A percentile compares a stretch with the other conserved stretches of the same genome.
Evolutionary conservation across 1,140 invertebrate genomes (phyloP).

Genomic region (Brachystomella parvula): DNA sequence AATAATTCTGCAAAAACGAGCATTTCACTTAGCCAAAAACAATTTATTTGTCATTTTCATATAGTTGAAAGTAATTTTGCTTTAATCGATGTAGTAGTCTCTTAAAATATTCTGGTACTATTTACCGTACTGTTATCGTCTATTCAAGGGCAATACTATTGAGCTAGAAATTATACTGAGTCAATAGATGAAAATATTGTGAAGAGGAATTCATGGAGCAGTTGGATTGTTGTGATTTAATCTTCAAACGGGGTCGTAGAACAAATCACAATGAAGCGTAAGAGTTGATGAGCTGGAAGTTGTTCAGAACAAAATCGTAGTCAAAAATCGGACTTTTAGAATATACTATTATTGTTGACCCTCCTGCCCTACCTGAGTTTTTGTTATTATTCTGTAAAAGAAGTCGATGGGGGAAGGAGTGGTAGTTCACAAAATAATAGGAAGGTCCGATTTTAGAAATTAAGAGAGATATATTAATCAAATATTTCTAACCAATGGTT

Average conservation of each 20-base stretch:
- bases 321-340: slow-evolving; percentile 35
- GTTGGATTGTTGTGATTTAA: background rate
- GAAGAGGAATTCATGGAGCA: background rate
- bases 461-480: slow-evolving; percentile 2
- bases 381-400: slow-evolving; percentile 12
- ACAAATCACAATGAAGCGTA: slow-evolving; percentile 9
- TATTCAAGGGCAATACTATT: background rate
- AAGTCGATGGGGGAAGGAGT: background rate
- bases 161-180: background rate
- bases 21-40: too few relatives aligned
- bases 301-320: slow-evolving; percentile 19
- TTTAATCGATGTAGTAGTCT: too few relatives aligned
- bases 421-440: background rate
- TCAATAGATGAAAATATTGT: background rate
- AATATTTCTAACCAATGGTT: background rate
- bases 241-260: slow-evolving; percentile 6
- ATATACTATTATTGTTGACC: too few relatives aligned
- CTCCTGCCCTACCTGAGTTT: slow-evolving; percentile 16
- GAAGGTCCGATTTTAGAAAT: slow-evolving; percentile 25
- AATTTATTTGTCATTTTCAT: too few relatives aligned
- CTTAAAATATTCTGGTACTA: too few relatives aligned
- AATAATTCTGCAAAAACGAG: too few relatives aligned
- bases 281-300: background rate
- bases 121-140: background rate
- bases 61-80: too few relatives aligned